Base-by-base conservation (phyloP, 2,888 invertebrate species). In the Cistogaster globosa region DNA sequence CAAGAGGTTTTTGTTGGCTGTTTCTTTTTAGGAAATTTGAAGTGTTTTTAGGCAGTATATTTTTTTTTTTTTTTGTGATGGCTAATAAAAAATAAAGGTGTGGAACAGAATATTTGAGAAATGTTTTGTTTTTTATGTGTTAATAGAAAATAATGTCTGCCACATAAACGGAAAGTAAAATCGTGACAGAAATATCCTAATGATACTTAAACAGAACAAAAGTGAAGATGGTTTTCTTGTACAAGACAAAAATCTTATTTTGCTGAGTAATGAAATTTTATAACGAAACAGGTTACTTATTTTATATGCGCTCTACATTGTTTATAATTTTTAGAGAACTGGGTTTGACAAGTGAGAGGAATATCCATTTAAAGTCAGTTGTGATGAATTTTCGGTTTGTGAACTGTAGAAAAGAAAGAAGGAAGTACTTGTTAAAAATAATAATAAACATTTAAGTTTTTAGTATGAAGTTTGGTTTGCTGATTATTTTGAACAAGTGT, bases 171-270 rank as follows among this genome's bases (percentile, higher is more conserved):
- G 81, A 82, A 85, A 82, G 82, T 82, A 74, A 82, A 78, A 72
- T 62, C 81, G 84, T 85, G 84, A 85, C 82, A 85, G 78, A 85
- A 85, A 85, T 85, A 77, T 78, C 68, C 67, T 65, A 67, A 72
- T 75, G 79, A 71, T 62, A 42, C 55, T 86, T 81, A 83, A 86
- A n/a, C 68, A 63, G 20, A 36, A 74, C 84, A 80, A n/a, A 87
- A 87, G 36, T 48, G 48, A 22, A 68, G 57, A 53, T 11, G 11
- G 16, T 18, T 57, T 78, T n/a, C 63, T 48, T 48, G 18, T 62
- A 51, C 36, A 67, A 42, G 62, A 45, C 20, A 79, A 38, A 14
- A 42, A 55, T 38, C 26, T 26, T 12, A 26, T 42, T 51, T 62
- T 76, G 42, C 42, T 53, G 26, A 65, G 20, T 53, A 65, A 58